These are phyloP conservation scores for Phalacrocorax brasilianus DNA, from an alignment of 2,113 vertebrate genomes.

Conservation along the genomic window DNA sequence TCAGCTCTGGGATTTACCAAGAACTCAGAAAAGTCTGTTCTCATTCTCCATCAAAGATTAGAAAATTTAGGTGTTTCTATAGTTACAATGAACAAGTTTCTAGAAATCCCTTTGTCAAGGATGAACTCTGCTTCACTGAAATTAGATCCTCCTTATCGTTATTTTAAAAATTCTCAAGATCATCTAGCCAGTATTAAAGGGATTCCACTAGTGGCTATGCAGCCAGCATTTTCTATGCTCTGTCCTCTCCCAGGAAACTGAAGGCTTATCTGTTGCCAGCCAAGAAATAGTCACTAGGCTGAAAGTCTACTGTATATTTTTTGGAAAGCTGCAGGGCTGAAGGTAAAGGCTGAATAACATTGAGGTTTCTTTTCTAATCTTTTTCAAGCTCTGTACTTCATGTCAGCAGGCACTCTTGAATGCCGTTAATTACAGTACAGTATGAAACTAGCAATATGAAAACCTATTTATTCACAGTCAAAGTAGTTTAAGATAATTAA, in stretches of 20 bases:
- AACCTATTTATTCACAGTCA: not conserved
- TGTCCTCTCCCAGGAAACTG: conserved; percentile 11
- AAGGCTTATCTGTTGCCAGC: conserved; percentile 33
- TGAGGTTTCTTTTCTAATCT: conserved; percentile 28
- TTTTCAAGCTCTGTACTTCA: not conserved
- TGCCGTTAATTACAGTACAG: conserved; percentile 4
- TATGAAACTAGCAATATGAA: not conserved
- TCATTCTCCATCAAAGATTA: conserved; percentile 69
- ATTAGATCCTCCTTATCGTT: conserved; percentile 55
- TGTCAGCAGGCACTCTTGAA: not conserved
- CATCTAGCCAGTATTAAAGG: conserved; percentile 28
- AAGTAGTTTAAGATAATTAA: conserved; percentile 8
- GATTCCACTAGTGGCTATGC: not conserved
- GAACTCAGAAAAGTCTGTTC: conserved; percentile 58
- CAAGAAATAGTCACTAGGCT: conserved; percentile 15
- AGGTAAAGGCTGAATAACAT: not conserved
- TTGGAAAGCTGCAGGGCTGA: not conserved
- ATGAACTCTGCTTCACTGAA: conserved; percentile 38
- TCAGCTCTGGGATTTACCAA: conserved; percentile 66
- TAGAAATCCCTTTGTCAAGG: conserved; percentile 59
- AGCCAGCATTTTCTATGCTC: not conserved
- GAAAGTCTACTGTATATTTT: not conserved
- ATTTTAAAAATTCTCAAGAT: conserved; percentile 40
- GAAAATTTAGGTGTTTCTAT: conserved; percentile 57
- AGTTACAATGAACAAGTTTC: conserved; percentile 51